Percentiles rank a stretch among this genome's conserved stretches.
Conservation (phyloP, 2,888 invertebrate genomes). For the Tanytarsus gracilentus region DNA sequence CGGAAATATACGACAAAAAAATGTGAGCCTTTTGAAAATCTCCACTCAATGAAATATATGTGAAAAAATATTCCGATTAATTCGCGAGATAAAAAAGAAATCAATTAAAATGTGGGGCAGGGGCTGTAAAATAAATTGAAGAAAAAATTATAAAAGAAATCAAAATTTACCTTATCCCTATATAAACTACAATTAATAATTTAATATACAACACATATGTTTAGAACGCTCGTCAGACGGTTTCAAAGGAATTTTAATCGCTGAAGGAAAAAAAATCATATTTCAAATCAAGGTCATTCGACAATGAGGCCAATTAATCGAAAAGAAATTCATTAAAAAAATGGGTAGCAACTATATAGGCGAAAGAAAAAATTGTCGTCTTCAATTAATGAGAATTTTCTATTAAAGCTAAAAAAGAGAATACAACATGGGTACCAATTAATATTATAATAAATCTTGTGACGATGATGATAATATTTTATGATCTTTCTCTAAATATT, state of each 20-base stretch:
- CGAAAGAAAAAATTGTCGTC: too few species aligned
- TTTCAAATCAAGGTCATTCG: slow-evolving; percentile 3
- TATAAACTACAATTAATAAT: not conserved
- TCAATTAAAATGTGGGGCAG: slow-evolving; percentile 2
- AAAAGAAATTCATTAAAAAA: slow-evolving; percentile 18
- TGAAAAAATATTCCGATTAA: too few species aligned
- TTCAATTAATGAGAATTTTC: too few species aligned
- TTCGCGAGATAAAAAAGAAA: slow-evolving; percentile 4
- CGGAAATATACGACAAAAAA: too few species aligned
- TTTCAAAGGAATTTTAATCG: slow-evolving; percentile 7
- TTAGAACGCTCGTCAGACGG: too few species aligned
- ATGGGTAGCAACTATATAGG: not conserved
- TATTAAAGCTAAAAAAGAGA: too few species aligned
- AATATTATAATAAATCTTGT: not conserved
- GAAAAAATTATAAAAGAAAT: not conserved
- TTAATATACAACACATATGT: too few species aligned
- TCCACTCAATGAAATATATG: slow-evolving; percentile 1
- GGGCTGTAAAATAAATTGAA: not conserved
- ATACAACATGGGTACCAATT: slow-evolving; percentile 27
- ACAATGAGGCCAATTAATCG: slow-evolving; percentile 26
- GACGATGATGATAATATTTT: not conserved
- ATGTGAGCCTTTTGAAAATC: not conserved
- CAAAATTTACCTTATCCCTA: not conserved
- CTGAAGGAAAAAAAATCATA: not conserved
- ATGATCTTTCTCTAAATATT: not conserved